Evolutionary conservation across 2,888 invertebrate species (phyloP).

Genomic region (Lithosia quadra): DNA sequence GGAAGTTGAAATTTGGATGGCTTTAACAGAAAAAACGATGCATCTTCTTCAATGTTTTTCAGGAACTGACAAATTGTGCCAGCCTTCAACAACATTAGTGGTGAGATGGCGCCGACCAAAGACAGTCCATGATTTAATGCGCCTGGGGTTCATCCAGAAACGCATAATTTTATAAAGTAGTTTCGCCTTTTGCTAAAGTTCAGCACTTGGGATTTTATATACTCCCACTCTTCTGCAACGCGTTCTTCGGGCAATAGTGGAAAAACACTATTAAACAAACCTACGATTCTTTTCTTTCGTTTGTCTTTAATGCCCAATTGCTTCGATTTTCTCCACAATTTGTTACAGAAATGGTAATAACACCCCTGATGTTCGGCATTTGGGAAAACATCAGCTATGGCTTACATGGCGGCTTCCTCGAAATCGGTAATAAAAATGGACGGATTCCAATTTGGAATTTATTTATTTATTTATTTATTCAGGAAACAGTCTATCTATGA

Average conservation of each 20-base stretch:
- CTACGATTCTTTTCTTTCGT: slow-evolving; percentile 3
- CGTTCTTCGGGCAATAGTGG: slow-evolving; percentile 22
- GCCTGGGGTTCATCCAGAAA: slow-evolving; percentile 19
- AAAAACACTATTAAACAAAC: slow-evolving; percentile 10
- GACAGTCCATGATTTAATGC: not conserved
- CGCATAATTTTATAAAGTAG: slow-evolving; percentile 23
- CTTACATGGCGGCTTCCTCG: slow-evolving; percentile 28
- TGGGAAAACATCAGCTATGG: slow-evolving; percentile 24
- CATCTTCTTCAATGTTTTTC: too few relatives aligned
- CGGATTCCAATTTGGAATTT: slow-evolving; percentile 9
- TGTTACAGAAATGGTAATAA: not conserved
- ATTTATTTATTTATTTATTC: slow-evolving; percentile 26
- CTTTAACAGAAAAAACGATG: slow-evolving; percentile 7
- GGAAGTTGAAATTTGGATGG: too few relatives aligned
- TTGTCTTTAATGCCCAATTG: slow-evolving; percentile 11
- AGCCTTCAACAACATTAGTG: not conserved
- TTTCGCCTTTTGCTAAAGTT: not conserved
- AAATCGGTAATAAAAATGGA: slow-evolving; percentile 28
- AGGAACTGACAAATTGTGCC: not conserved
- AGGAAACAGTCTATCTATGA: too few relatives aligned
- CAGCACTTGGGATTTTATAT: slow-evolving; percentile 11
- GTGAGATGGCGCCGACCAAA: not conserved
- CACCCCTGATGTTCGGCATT: slow-evolving; percentile 24
- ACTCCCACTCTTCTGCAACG: slow-evolving; percentile 22
- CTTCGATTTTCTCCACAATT: not conserved